A percentile compares a stretch with the other conserved stretches of the same genome.
phyloP scores from a whole-genome alignment of 1,140 invertebrate genomes.

The Anastrepha ludens region DNA sequence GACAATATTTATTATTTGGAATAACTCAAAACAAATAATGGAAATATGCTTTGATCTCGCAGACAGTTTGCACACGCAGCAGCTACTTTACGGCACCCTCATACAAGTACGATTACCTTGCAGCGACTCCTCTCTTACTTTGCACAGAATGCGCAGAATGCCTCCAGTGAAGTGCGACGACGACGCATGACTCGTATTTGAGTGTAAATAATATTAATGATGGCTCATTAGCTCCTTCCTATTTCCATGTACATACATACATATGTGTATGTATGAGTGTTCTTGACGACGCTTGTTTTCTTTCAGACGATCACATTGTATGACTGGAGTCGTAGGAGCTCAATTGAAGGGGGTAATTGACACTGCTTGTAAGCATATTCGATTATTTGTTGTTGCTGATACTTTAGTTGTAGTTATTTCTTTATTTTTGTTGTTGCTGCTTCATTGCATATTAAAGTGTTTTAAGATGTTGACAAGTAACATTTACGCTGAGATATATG shows the following conservation, averaged over 20 bases:
- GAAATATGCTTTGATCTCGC: conserved; percentile 45
- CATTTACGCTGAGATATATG: conserved; percentile 24
- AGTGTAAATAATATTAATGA: conserved; percentile 53
- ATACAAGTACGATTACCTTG: neutral
- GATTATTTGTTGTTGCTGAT: neutral
- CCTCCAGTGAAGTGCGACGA: conserved; percentile 41
- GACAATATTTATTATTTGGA: conserved; percentile 48
- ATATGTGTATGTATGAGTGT: neutral
- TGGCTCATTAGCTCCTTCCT: conserved; percentile 47
- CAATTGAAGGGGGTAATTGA: conserved; percentile 43
- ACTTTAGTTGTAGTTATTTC: neutral
- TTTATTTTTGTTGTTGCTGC: conserved; percentile 37
- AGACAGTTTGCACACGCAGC: conserved; percentile 29
- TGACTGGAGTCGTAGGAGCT: neutral
- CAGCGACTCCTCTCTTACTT: too few relatives aligned
- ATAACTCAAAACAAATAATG: conserved; percentile 49
- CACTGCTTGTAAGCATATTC: conserved; percentile 9
- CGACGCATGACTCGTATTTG: neutral
- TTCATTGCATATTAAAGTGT: conserved; percentile 32
- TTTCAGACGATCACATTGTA: neutral
- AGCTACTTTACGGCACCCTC: neutral
- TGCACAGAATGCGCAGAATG: conserved; percentile 4
- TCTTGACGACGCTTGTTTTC: neutral
- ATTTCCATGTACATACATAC: neutral
- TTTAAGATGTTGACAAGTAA: conserved; percentile 32